phyloP scores from a whole-genome alignment of 1,140 invertebrate genomes.

The Micrasema longulum region DNA sequence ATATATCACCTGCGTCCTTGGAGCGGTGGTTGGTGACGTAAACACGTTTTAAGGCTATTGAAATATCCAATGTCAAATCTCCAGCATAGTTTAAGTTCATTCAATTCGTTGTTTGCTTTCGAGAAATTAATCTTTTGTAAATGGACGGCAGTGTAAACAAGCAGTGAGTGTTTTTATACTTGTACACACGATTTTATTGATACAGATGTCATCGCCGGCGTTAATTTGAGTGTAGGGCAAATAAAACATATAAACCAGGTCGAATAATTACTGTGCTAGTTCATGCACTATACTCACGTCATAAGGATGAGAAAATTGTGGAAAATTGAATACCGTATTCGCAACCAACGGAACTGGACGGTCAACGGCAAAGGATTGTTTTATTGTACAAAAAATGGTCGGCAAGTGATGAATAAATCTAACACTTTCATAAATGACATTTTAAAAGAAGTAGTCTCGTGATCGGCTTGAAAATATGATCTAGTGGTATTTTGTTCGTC shows the following conservation, averaged over 20 bases:
- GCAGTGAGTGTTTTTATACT: background rate
- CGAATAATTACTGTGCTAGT: background rate
- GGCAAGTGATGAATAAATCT: too few relatives aligned
- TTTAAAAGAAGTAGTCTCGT: too few relatives aligned
- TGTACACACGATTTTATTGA: constrained; percentile 20
- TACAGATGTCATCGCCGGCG: constrained; percentile 10
- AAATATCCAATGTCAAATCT: constrained; percentile 21
- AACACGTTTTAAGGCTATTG: background rate
- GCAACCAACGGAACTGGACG: too few relatives aligned
- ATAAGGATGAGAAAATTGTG: too few relatives aligned
- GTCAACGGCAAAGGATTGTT: too few relatives aligned
- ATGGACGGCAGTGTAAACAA: background rate
- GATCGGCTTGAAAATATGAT: too few relatives aligned
- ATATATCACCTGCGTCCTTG: constrained; percentile 22
- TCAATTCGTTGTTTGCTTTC: constrained; percentile 12
- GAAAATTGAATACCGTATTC: too few relatives aligned
- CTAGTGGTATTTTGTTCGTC: background rate
- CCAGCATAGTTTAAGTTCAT: constrained; percentile 18
- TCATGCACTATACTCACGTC: too few relatives aligned
- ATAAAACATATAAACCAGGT: constrained; percentile 17
- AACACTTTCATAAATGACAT: too few relatives aligned
- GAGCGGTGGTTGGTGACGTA: background rate
- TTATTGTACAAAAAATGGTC: too few relatives aligned
- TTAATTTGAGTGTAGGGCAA: constrained; percentile 5
- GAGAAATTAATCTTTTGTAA: constrained; percentile 29